These are phyloP conservation scores for Cephalophus harveyi DNA, from an alignment of 2,113 vertebrate species.

Conservation along the genomic window DNA sequence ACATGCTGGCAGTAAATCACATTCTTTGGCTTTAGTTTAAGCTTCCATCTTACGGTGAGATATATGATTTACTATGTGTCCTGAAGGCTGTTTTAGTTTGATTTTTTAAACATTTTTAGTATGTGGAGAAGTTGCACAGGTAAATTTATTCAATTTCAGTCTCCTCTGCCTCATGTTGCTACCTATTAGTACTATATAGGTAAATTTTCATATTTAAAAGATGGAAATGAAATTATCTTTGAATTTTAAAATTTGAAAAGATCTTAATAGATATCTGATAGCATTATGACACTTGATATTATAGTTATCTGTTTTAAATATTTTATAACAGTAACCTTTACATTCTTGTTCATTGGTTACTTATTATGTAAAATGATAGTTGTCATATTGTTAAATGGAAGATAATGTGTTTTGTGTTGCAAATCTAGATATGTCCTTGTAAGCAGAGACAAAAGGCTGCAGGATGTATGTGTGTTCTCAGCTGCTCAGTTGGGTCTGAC, in stretches of 20 bases:
- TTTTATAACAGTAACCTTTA: not conserved
- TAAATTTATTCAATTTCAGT: not conserved
- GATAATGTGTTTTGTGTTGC: not conserved
- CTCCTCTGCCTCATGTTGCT: not conserved
- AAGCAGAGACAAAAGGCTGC: not conserved
- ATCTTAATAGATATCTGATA: not conserved
- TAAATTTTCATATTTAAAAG: not conserved
- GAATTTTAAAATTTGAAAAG: not conserved
- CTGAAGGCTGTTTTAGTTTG: constrained; percentile 28
- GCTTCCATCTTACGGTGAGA: not conserved
- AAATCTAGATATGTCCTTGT: not conserved
- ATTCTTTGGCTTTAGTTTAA: constrained; percentile 17
- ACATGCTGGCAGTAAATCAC: constrained; percentile 51
- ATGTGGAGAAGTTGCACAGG: not conserved
- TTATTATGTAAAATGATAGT: not conserved
- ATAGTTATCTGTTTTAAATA: not conserved
- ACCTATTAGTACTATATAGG: not conserved
- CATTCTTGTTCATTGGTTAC: not conserved
- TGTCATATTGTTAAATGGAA: not conserved
- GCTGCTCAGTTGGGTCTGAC: not conserved
- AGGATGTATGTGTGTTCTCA: not conserved
- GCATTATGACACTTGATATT: not conserved
- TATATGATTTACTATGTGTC: not conserved
- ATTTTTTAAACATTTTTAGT: constrained; percentile 52
- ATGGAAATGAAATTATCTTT: not conserved